These are phyloP conservation scores for Calameuta filiformis DNA, from an alignment of 2,888 invertebrate genomes.

Conservation along the genomic window DNA sequence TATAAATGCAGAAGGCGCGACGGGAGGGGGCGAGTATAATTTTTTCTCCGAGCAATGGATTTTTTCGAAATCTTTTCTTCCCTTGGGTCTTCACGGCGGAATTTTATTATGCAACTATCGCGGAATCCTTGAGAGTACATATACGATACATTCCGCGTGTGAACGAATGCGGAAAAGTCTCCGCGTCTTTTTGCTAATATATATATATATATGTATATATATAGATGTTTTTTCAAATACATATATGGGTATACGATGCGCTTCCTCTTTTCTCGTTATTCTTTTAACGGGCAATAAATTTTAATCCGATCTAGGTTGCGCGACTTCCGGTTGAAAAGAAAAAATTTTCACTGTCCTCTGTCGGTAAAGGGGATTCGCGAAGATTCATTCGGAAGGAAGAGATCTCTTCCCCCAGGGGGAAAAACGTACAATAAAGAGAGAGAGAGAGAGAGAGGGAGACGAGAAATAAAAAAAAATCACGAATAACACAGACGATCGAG, in stretches of 20 bases:
- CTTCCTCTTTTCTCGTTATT: neutral
- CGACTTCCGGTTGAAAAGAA: neutral
- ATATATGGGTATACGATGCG: neutral
- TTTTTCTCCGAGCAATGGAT: neutral
- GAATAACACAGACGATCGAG: neutral
- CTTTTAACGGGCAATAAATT: neutral
- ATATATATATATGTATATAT: neutral
- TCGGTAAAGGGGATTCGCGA: neutral
- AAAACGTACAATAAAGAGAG: neutral
- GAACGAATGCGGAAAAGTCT: neutral
- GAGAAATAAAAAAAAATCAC: neutral
- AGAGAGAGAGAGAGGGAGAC: neutral
- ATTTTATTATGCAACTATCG: neutral
- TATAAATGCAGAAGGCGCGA: neutral
- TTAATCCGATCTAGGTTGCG: neutral
- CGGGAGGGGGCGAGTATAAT: too few species aligned
- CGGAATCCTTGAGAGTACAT: neutral
- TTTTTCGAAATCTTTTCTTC: neutral
- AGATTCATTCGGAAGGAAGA: neutral
- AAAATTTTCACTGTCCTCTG: neutral
- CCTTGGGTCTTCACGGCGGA: neutral
- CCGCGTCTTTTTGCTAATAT: neutral
- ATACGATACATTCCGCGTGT: neutral
- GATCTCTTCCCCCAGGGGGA: neutral
- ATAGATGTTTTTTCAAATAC: too few species aligned